Evolutionary conservation across 1,140 invertebrate genomes (phyloP).

Genomic region (Pseudomyrmex gracilis): DNA sequence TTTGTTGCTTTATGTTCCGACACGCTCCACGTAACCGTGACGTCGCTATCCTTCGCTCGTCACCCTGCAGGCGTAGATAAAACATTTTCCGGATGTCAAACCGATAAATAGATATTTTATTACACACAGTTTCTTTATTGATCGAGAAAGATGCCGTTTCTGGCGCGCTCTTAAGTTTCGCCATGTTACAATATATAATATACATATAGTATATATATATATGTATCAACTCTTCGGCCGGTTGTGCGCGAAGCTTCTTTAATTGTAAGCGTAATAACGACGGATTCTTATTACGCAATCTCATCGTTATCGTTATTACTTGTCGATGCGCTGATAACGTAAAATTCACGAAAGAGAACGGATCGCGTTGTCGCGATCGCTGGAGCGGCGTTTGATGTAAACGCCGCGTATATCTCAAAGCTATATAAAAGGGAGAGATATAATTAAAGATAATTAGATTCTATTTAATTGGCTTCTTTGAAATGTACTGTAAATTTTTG

Average conservation of each 20-base stretch:
- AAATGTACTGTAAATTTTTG: slow-evolving; percentile 39
- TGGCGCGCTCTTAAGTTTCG: background rate
- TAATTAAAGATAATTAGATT: slow-evolving; percentile 67
- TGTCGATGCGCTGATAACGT: slow-evolving; percentile 21
- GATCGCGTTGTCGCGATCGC: slow-evolving; percentile 31
- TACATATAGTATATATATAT: too few species aligned
- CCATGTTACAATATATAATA: background rate
- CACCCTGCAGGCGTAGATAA: slow-evolving; percentile 28
- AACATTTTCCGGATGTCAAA: slow-evolving; percentile 41
- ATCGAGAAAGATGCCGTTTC: background rate
- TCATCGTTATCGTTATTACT: slow-evolving; percentile 38
- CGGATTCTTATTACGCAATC: slow-evolving; percentile 23
- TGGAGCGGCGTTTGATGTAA: slow-evolving; percentile 32
- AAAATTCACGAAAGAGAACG: slow-evolving; percentile 17
- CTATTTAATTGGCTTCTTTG: slow-evolving; percentile 58
- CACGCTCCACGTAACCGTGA: slow-evolving; percentile 36
- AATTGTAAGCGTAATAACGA: slow-evolving; percentile 25
- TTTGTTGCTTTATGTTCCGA: slow-evolving; percentile 63
- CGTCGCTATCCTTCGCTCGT: slow-evolving; percentile 21
- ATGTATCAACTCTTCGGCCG: background rate
- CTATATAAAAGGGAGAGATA: slow-evolving; percentile 40
- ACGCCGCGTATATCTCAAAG: slow-evolving; percentile 33
- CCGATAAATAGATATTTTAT: slow-evolving; percentile 21
- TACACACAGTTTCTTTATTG: background rate
- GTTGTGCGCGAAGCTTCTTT: background rate